Evolutionary conservation across 2,888 invertebrate species (phyloP), one percentile per base, ranked within the genome.

Genomic region (Atherix ibis): DNA sequence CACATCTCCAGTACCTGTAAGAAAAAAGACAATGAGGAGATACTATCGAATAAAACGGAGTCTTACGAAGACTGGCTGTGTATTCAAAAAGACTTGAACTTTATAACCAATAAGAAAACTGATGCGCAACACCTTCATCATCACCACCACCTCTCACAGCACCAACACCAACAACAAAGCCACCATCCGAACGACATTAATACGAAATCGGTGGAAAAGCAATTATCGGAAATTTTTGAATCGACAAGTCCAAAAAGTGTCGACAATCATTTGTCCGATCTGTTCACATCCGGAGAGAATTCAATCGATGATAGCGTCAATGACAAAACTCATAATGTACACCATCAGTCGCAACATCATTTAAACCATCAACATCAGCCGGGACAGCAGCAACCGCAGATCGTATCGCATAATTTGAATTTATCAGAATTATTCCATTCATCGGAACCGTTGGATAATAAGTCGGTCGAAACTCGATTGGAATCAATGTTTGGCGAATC

Each of bases 31-130:
- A 37, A 37, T 13, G 34, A 40, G 22, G 37, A 34, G 13, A 30
- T 27, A 3, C 16, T 31, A 26, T 5, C 26, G 13, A 5, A 26
- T 10, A 36, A 36, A 15, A 31, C 27, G 3, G 58, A 59, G 40
- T 67, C 68, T 38, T 70, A 71, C 45, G 76, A 76, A 49, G 74
- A 74, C 49, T 76, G 75, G 74, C 63, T 73, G 26, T 74, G 73
- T 43, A 70, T 75, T 36, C 73, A 75, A 46, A 69, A 73, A 34
- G 76, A 76, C 46, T 56, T 76, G 3, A 72, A 65, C 47, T 43
- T 68, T 24, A 63, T 65, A 29, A 39, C 31, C 14, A 46, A 46
- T 6, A 22, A 22, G 22, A 22, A 22, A 10, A 22, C 5, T 16
- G 13, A 18, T 31, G 12, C 8, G 9, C 12, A 27, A 38, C 31